Evolutionary conservation across 2,113 vertebrate genomes (phyloP).

Genomic region (Panthera leo): DNA sequence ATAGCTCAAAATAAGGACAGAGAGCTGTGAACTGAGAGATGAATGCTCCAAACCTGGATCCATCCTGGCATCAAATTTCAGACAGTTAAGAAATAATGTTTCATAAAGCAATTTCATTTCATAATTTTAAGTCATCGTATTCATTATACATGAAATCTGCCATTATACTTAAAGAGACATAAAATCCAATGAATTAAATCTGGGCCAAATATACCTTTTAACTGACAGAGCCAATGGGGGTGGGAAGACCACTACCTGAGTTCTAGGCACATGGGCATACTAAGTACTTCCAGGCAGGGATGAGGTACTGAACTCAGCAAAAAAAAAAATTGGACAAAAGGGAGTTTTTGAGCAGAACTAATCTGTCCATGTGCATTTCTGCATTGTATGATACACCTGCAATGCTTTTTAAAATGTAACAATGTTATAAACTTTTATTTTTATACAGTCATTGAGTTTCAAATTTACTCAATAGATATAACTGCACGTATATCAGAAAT

Average conservation of each 20-base stretch:
- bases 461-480: not conserved
- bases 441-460: not conserved
- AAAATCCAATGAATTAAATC: not conserved
- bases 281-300: not conserved
- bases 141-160: not conserved
- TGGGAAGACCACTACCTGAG: not conserved
- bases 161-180: not conserved
- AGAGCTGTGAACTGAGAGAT: not conserved
- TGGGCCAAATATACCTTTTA: not conserved
- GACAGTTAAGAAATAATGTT: conserved; percentile 24
- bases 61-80: conserved; percentile 6
- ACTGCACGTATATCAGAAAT: not conserved
- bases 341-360: not conserved
- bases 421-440: not conserved
- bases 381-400: not conserved
- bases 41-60: not conserved
- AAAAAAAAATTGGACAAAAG: not conserved
- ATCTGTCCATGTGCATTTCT: not conserved
- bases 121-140: conserved; percentile 11
- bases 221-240: not conserved
- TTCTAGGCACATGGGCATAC: not conserved
- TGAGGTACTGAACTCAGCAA: not conserved
- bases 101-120: not conserved
- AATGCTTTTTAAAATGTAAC: not conserved
- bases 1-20: not conserved